Percentiles rank a stretch among this genome's conserved stretches.
Evolutionary conservation across 2,113 vertebrate species (phyloP).

Genomic region (Polypterus senegalus): DNA sequence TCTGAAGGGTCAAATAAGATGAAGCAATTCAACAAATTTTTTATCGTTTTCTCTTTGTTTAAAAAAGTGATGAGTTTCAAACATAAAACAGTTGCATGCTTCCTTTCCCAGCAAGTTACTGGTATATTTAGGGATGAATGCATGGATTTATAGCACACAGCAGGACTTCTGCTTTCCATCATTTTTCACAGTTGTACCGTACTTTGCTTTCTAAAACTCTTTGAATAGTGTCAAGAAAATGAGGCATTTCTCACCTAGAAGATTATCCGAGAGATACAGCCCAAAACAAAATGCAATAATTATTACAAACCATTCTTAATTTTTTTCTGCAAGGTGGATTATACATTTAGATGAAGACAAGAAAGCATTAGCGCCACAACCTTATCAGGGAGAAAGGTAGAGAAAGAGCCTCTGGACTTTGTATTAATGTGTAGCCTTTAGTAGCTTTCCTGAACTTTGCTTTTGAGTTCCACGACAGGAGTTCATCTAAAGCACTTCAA

Average conservation of each 20-base stretch:
- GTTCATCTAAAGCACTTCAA: no score
- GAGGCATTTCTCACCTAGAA: slow-evolving; percentile 27
- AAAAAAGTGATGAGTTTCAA: slow-evolving; percentile 33
- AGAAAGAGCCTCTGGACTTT: no score
- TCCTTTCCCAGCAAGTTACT: slow-evolving; percentile 54
- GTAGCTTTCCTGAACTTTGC: no score
- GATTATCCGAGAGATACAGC: slow-evolving; percentile 33
- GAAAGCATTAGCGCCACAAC: no score
- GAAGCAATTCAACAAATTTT: slow-evolving; percentile 27
- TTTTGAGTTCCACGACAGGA: no score
- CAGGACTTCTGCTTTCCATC: slow-evolving; percentile 31
- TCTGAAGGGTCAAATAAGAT: slow-evolving; percentile 33
- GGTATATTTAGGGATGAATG: slow-evolving; percentile 60
- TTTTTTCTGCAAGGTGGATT: slow-evolving; percentile 7
- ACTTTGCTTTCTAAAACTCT: slow-evolving; percentile 33
- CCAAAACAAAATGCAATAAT: slow-evolving; percentile 63
- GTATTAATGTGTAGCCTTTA: no score
- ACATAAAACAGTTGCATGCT: slow-evolving; percentile 56
- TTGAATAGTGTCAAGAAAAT: slow-evolving; percentile 19
- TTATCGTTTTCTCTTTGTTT: not conserved
- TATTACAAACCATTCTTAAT: slow-evolving; percentile 40
- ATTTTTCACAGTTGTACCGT: slow-evolving; percentile 31
- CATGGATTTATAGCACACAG: slow-evolving; percentile 56
- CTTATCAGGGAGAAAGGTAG: no score
- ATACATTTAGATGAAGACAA: no score